Evolutionary conservation across 1,140 invertebrate genomes (phyloP), one percentile per base, ranked within the genome.

Genomic region (Scaptomyza montana): DNA sequence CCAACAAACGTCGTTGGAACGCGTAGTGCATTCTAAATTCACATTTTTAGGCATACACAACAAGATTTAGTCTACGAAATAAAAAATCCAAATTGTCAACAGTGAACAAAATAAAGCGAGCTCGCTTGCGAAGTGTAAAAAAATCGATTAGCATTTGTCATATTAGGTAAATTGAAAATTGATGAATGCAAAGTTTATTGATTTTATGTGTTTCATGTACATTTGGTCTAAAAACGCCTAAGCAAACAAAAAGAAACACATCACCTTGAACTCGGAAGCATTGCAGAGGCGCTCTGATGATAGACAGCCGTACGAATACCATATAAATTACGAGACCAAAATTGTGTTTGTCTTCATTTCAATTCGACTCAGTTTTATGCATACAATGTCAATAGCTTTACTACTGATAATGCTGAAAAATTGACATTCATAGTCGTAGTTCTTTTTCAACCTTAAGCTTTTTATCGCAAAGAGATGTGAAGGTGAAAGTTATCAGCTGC

Each of bases 401-500:
- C 28, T 28, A 54, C 45, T 65, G 10, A 21, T 8, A 53, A 6
- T 25, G 28, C 33, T 30, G 9, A 12, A 69, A 45, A 33, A 36
- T 10, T 59, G 28, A 50, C 69, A 47, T 36, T 60, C 12, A 10
- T 57, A 51, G 10, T 13, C 45, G 45, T 33, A 45, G 30, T 10
- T 39, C 39, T 41, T 54, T 39, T 46, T 50, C 21, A 59, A 30
- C 28, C 30, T 13, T 33, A 46, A 59, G 47, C 39, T 50, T 39
- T 65, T 77, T 70, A 67, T 80, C 49, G 56, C 57, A 45, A 63
- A 54, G 70, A 82, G 89, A 82, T 80, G 82, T 86, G 84, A 86
- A 86, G 82, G 82, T 86, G 79, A 86, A 86, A 86, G 82, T 89
- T 80, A 81, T 70, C 82, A 81, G 80, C 80, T 84, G 80, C 47